Evolutionary conservation across 1,140 invertebrate genomes (phyloP).

Genomic region (Drosophila melanogaster): DNA sequence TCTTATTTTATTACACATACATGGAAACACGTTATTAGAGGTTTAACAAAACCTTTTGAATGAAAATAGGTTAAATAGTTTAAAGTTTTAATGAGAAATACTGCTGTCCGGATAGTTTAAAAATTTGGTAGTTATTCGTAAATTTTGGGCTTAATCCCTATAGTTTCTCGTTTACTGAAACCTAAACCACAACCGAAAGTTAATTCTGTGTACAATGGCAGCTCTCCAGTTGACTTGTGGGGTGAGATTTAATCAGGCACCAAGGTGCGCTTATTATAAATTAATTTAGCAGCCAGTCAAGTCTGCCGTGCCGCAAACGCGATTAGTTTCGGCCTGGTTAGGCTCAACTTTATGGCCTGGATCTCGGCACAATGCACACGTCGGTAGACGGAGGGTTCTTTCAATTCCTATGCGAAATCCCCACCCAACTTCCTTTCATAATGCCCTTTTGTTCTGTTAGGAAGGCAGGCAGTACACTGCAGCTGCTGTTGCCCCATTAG

Average conservation of each 20-base stretch:
- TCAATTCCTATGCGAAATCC: conserved; percentile 31
- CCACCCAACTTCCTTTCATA: conserved; percentile 13
- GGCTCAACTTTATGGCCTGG: conserved; percentile 29
- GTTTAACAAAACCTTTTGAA: too few species aligned
- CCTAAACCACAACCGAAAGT: neutral
- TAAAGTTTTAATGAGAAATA: too few species aligned
- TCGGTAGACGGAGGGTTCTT: conserved; percentile 21
- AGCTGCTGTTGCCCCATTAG: conserved; percentile 55
- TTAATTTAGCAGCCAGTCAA: conserved; percentile 53
- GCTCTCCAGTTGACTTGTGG: conserved; percentile 1
- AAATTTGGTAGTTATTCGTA: too few species aligned
- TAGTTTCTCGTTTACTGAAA: too few species aligned
- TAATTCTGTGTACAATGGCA: neutral
- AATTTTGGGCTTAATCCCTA: too few species aligned
- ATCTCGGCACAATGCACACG: conserved; percentile 31
- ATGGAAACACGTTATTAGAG: too few species aligned
- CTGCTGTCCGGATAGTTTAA: too few species aligned
- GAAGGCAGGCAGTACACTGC: conserved; percentile 15
- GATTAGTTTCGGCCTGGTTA: conserved; percentile 51
- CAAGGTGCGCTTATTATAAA: conserved; percentile 53
- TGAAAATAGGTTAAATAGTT: too few species aligned
- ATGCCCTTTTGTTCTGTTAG: conserved; percentile 33
- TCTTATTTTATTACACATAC: too few species aligned
- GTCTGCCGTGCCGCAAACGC: conserved; percentile 28
- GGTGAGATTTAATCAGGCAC: conserved; percentile 53